phyloP scores from a whole-genome alignment of 2,888 invertebrate genomes.

The Callyntrura guangdongensis region DNA sequence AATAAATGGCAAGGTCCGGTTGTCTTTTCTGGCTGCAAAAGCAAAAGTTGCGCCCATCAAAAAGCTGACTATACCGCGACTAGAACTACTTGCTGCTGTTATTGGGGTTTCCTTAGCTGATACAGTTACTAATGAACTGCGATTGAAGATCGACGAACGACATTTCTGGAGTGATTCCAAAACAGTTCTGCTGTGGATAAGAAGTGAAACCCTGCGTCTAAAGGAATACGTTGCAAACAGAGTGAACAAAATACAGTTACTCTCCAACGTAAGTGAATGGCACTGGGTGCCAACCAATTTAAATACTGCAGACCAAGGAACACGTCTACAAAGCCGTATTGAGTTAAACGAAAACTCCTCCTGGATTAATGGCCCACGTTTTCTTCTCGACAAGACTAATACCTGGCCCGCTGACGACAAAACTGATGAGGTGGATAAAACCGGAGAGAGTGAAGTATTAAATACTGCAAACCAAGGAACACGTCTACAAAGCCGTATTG shows the following conservation, averaged over 20 bases:
- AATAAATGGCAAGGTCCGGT: too few relatives aligned
- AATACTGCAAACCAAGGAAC: conserved; percentile 83
- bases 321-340: conserved; percentile 58
- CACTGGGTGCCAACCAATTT: conserved; percentile 79
- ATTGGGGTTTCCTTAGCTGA: conserved; percentile 74
- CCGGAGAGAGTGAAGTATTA: not conserved
- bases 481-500: conserved; percentile 44
- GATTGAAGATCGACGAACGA: not conserved
- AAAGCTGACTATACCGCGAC: conserved; percentile 77
- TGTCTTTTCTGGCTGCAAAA: conserved; percentile 79
- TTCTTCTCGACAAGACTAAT: conserved; percentile 60
- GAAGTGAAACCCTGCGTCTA: conserved; percentile 63
- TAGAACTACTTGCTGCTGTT: conserved; percentile 82
- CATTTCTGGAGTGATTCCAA: conserved; percentile 78
- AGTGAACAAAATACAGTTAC: conserved; percentile 79
- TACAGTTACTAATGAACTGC: not conserved
- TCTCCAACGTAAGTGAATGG: conserved; percentile 73
- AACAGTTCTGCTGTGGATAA: conserved; percentile 81
- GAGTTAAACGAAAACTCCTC: conserved; percentile 48
- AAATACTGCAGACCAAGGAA: conserved; percentile 83
- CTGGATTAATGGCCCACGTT: conserved; percentile 83
- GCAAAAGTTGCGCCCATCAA: conserved; percentile 80
- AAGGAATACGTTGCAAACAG: conserved; percentile 80
- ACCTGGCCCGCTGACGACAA: conserved; percentile 77
- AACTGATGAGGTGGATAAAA: not conserved